Base-by-base conservation (phyloP, 2,888 invertebrate genomes). In the Scaeva pyrastri region DNA sequence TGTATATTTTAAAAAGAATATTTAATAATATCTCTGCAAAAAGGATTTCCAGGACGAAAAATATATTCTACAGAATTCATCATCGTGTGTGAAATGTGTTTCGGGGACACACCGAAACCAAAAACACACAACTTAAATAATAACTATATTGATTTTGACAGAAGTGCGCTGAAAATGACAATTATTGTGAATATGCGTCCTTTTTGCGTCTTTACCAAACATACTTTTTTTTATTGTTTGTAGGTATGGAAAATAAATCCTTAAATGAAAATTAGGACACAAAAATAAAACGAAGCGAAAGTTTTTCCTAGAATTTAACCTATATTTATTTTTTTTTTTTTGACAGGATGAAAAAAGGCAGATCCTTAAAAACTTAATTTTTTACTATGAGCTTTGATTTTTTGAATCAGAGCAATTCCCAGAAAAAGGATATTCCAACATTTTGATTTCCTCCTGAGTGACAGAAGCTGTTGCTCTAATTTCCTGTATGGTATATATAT, bases 381-480 rank as follows among this genome's bases (percentile, higher is more conserved):
- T 31, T 31, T 5, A 58, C 19, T 36, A 8, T 21, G 21, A 21
- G 11, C 50, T 50, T n/a, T 58, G 12, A 19, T 50, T 21, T 12
- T 10, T 2, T 10, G 16, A 16, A 3, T 7, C 6, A 56, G n/a
- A 19, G n/a, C n/a, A n/a, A n/a, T n/a, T 31, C 31, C 8, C 36
- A 58, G 10, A 12, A 11, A 56, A 68, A 55, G 8, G 14, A 23
- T 48, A 50, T 62, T 31, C 14, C 50, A 10, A 41, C 41, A 41
- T 14, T 19, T 56, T 72, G 55, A 66, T 52, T 23, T 52, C 52
- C 52, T 31, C 3, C 2, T 26, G 31, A 31, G 31, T 26, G 56
- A 36, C 56, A 56, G 56, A 16, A 77, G 76, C 78, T 78, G 83
- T 83, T 73, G 83, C 83, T 77, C 73, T 60, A 31, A 58, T 64